phyloP scores from a whole-genome alignment of 1,140 invertebrate genomes.

The Drosophila triauraria region DNA sequence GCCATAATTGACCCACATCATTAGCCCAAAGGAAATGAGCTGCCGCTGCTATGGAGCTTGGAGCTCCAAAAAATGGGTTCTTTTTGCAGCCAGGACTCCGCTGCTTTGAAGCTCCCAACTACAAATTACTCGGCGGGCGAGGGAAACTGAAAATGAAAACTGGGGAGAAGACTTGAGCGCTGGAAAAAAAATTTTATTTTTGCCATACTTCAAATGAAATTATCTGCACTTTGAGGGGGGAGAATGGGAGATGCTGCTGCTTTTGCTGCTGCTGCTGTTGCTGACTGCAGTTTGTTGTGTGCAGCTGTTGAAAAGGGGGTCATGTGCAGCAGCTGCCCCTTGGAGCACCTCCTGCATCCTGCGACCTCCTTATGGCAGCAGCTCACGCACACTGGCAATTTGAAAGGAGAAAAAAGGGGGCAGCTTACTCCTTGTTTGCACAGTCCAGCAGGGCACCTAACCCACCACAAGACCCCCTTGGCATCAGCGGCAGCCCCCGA shows the following conservation, averaged over 20 bases:
- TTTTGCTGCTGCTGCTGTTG: neutral
- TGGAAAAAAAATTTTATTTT: constrained; percentile 74
- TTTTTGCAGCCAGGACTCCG: constrained; percentile 46
- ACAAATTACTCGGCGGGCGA: constrained; percentile 72
- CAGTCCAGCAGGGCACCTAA: constrained; percentile 60
- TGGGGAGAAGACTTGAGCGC: constrained; percentile 64
- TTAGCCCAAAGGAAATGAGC: constrained; percentile 82
- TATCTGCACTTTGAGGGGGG: constrained; percentile 70
- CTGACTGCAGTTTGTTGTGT: constrained; percentile 60
- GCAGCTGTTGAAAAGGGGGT: constrained; percentile 76
- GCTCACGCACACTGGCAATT: constrained; percentile 79
- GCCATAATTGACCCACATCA: constrained; percentile 83
- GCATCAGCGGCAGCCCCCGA: constrained; percentile 32
- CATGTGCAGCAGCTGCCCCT: constrained; percentile 53
- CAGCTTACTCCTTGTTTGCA: constrained; percentile 45
- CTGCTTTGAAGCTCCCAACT: constrained; percentile 48
- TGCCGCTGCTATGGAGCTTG: constrained; percentile 51
- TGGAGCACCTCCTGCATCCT: neutral
- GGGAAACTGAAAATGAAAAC: constrained; percentile 31
- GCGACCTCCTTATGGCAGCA: constrained; percentile 19
- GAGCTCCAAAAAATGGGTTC: constrained; percentile 39
- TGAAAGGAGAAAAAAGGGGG: constrained; percentile 60
- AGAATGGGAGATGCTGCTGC: neutral
- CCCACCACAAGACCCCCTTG: constrained; percentile 30
- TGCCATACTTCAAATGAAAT: constrained; percentile 82